Conservation (phyloP, 2,888 invertebrate species). For the Leucophenga maculata region DNA sequence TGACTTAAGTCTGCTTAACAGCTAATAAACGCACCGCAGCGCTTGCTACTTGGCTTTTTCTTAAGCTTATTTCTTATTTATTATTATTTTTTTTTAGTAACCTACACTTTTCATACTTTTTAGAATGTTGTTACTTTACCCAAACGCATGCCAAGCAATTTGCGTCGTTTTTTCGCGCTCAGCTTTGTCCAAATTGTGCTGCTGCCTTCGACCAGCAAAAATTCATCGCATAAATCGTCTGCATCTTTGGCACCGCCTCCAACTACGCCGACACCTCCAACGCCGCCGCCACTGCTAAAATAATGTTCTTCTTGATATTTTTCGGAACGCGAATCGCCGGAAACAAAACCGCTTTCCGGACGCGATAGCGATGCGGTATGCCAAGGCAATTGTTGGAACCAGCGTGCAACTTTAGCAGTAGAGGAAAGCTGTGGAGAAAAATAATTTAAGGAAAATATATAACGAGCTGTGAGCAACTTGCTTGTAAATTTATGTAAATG, state of each 20-base stretch:
- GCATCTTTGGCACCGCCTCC: conserved; percentile 58
- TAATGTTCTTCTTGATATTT: conserved; percentile 73
- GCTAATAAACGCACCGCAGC: conserved; percentile 60
- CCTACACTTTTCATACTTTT: conserved; percentile 41
- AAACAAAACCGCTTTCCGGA: conserved; percentile 85
- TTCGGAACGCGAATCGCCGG: conserved; percentile 77
- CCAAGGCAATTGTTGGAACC: conserved; percentile 81
- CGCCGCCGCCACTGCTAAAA: conserved; percentile 50
- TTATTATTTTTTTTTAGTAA: too few species aligned
- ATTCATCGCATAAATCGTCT: conserved; percentile 75
- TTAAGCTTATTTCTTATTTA: neutral
- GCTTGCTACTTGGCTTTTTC: neutral
- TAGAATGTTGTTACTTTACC: conserved; percentile 82
- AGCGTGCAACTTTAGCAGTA: conserved; percentile 84
- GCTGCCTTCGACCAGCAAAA: conserved; percentile 79
- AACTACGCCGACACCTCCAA: neutral
- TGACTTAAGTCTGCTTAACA: conserved; percentile 52
- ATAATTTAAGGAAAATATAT: conserved; percentile 30
- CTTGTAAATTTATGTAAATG: conserved; percentile 63
- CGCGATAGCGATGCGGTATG: conserved; percentile 77
- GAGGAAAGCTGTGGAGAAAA: conserved; percentile 78
- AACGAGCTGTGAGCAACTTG: conserved; percentile 33
- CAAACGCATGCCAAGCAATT: conserved; percentile 79
- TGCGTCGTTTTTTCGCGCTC: conserved; percentile 80
- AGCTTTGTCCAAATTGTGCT: conserved; percentile 80